phyloP scores from a whole-genome alignment of 2,113 vertebrate species.

The Chitala chitala region DNA sequence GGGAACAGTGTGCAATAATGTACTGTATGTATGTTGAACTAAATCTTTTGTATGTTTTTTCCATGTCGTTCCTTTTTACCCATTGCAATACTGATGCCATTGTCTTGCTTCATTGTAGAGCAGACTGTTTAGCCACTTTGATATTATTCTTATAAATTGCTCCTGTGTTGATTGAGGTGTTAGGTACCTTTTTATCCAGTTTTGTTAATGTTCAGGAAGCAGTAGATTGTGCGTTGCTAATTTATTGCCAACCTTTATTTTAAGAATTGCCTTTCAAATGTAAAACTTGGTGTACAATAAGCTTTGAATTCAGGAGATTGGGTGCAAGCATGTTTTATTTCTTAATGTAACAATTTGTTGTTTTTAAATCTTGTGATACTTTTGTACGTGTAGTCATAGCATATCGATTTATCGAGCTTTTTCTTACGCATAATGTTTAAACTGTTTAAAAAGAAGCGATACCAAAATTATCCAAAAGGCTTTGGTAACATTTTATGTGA shows the following conservation, averaged over 20 bases:
- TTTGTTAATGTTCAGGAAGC: constrained; percentile 33
- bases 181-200: constrained; percentile 14
- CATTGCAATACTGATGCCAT: constrained; percentile 27
- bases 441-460: constrained; percentile 51
- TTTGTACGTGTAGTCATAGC: constrained; percentile 53
- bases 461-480: constrained; percentile 70
- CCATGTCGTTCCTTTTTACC: constrained; percentile 59
- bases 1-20: constrained; percentile 55
- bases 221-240: constrained; percentile 55
- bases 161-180: constrained; percentile 15
- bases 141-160: constrained; percentile 20
- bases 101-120: constrained; percentile 52
- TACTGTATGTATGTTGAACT: constrained; percentile 29
- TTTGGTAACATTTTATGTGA: constrained; percentile 72
- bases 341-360: constrained; percentile 53
- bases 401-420: constrained; percentile 49
- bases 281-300: constrained; percentile 61
- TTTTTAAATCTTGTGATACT: constrained; percentile 43
- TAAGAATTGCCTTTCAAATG: constrained; percentile 59
- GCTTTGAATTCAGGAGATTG: constrained; percentile 51
- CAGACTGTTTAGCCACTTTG: constrained; percentile 12
- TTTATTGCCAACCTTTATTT: constrained; percentile 71
- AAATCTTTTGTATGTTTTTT: constrained; percentile 60
- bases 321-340: constrained; percentile 72
- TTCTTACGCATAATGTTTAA: constrained; percentile 42